Evolutionary conservation across 2,797 vertebrate species (phyloP), one percentile per base, ranked within the genome.

Genomic region (Melanotaenia maccullochi): DNA sequence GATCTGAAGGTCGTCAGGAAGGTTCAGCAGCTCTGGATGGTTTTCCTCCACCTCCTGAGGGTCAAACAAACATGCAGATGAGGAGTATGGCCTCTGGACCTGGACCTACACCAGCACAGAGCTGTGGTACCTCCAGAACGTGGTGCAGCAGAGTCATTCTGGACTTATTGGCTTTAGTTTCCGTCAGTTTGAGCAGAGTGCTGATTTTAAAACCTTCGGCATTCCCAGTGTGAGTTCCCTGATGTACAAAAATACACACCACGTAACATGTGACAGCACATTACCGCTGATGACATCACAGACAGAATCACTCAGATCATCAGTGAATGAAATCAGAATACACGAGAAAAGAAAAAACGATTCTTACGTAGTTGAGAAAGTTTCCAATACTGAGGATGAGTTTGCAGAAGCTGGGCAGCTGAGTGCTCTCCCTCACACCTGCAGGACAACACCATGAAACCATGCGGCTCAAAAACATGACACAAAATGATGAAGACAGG

Each of bases 221-320:
- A 0, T 96, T 93, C 0, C 96, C 96, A 0, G 95, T 97, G 89
- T 96, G 96, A 80, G 95, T 96, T 68, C 96, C 96, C 96, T 97
- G 59, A 52, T 0, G 32, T 35, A 61, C 22, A 68, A 8, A 25
- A 25, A 4, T 24, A 58, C 51, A 61, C 8, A 18, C 24, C 18
- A 57, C 12, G 22, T 22, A 14, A 59, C 61, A 33, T 24, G 61
- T 35, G 51, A 70, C 16, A 40, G 62, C 36, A 52, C 55, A 71
- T 9, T 14, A 11, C 28, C 28, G 28, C 28, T 14, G 38, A 42
- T 14, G 38, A 13, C 14, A 18, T 20, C 36, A 38, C 36, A 38
- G 12, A 38, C 36, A 12, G 11, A 38, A 12, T 12, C 11, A 38
- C 36, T 38, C 36, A 38, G 36, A 13, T 38, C 36, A 13, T 13